Base-by-base conservation (phyloP, 1,140 invertebrate genomes). In the Dendroctonus ponderosae region DNA sequence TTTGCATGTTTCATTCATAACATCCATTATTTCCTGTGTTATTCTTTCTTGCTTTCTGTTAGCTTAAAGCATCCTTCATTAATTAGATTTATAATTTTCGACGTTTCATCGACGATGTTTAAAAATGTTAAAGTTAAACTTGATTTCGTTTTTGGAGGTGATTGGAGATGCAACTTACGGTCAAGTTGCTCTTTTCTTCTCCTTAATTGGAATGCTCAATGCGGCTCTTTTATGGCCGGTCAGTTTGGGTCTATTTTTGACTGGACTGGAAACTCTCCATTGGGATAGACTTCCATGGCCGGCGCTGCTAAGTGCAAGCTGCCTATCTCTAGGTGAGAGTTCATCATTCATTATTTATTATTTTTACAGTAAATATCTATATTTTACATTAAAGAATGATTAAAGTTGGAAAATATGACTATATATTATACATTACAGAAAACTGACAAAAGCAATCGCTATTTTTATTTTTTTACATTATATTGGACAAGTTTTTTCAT, bases 121-220 rank as follows among this genome's bases (percentile, higher is more conserved):
- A 46, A 46, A 46, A 46, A 9, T 14, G 0, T 46, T 46, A 12
- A 46, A 46, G 44, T 14, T 46, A 11, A 11, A 46, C 9, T 9
- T 9, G 12, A 11, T 46, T 46, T 46, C 9, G 44, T 46, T 43
- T 5, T 44, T 40, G 49, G 57, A 72, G 82, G 88, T 94, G 56
- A 89, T 96, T 78, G 93, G 93, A n/a, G 91, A 94, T 72, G 90
- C 92, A 48, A 92, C 87, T 49, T 89, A 91, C 66, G 92, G 91
- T 9, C 92, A 95, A 80, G 87, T 93, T 62, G 90, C 92, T 4
- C 79, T 96, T 57, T 94, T 94, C 77, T 94, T 95, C 79, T 91
- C 92, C 0, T 82, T 93, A 5, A 86, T 96, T 73, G 92, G 93
- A 26, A 81, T 94, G 52, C 84, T 93, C 67, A 94, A 93, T 78